These are phyloP conservation scores for Agrilus planipennis DNA, from an alignment of 1,140 invertebrate species.

Conservation along the genomic window DNA sequence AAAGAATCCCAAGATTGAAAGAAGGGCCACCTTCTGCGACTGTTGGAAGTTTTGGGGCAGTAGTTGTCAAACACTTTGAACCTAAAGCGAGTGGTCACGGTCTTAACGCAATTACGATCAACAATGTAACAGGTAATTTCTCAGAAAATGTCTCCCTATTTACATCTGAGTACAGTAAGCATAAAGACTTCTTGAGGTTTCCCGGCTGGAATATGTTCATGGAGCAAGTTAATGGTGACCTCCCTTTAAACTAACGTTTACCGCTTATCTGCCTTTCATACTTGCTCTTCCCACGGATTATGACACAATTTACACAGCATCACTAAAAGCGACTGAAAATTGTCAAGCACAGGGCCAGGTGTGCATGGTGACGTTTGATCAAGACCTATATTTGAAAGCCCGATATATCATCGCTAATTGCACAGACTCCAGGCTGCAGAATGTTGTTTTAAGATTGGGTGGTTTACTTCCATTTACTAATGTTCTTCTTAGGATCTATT, in stretches of 20 bases:
- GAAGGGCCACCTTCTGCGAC: background rate
- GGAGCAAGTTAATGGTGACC: conserved; percentile 13
- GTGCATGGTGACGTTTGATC: conserved; percentile 28
- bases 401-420: conserved; percentile 14
- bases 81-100: background rate
- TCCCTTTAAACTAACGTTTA: conserved; percentile 9
- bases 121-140: too few relatives aligned
- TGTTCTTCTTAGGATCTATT: conserved; percentile 32
- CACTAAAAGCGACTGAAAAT: conserved; percentile 6
- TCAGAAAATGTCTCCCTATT: conserved; percentile 3
- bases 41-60: background rate
- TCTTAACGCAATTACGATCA: too few relatives aligned
- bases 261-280: conserved; percentile 16
- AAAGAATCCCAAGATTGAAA: background rate
- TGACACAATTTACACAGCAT: conserved; percentile 17
- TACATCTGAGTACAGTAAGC: conserved; percentile 15
- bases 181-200: conserved; percentile 5
- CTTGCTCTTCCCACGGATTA: conserved; percentile 19
- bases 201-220: conserved; percentile 21
- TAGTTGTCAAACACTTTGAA: background rate
- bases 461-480: conserved; percentile 29
- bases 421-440: conserved; percentile 6
- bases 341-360: conserved; percentile 9
- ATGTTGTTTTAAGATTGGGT: conserved; percentile 20
- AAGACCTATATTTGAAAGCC: conserved; percentile 25